Evolutionary conservation across 2,797 vertebrate species (phyloP).

Genomic region (Etheostoma nigrum): DNA sequence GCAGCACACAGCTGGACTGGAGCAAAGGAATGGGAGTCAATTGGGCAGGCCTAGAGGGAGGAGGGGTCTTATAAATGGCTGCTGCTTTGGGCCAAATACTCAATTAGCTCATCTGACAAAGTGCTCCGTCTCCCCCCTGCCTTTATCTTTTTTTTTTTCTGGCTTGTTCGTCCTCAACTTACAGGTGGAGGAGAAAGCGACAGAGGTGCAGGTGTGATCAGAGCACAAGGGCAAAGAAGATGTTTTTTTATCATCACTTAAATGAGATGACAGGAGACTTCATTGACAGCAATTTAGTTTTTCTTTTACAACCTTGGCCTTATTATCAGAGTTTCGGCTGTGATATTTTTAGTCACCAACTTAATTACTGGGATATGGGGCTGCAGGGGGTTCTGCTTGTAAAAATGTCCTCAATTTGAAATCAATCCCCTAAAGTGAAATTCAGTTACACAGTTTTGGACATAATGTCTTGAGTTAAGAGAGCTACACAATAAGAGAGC

Average conservation of each 20-base stretch:
- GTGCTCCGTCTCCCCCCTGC: constrained; percentile 69
- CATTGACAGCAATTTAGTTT: constrained; percentile 3
- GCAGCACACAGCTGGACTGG: constrained; percentile 66
- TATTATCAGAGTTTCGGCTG: constrained; percentile 45
- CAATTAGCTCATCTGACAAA: constrained; percentile 84
- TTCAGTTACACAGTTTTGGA: constrained; percentile 25
- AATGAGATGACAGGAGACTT: constrained; percentile 47
- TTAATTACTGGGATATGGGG: constrained; percentile 54
- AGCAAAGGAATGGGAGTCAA: constrained; percentile 64
- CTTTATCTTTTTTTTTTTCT: constrained; percentile 67
- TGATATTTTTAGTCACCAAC: constrained; percentile 51
- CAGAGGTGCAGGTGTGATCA: background rate
- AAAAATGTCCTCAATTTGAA: constrained; percentile 54
- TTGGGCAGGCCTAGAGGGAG: constrained; percentile 55
- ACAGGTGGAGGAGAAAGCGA: constrained; percentile 43
- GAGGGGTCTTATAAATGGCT: constrained; percentile 79
- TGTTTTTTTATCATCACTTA: constrained; percentile 45
- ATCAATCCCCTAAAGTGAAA: constrained; percentile 58
- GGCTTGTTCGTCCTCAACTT: constrained; percentile 64
- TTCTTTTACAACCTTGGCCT: constrained; percentile 37
- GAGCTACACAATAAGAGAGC: background rate
- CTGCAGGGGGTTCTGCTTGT: constrained; percentile 49
- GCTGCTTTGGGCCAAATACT: constrained; percentile 84
- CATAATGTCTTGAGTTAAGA: constrained; percentile 28
- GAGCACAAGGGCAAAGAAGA: constrained; percentile 57